Evolutionary conservation across 1,140 invertebrate genomes (phyloP), one percentile per base, ranked within the genome.

Genomic region (Tetramorium parvispinum): DNA sequence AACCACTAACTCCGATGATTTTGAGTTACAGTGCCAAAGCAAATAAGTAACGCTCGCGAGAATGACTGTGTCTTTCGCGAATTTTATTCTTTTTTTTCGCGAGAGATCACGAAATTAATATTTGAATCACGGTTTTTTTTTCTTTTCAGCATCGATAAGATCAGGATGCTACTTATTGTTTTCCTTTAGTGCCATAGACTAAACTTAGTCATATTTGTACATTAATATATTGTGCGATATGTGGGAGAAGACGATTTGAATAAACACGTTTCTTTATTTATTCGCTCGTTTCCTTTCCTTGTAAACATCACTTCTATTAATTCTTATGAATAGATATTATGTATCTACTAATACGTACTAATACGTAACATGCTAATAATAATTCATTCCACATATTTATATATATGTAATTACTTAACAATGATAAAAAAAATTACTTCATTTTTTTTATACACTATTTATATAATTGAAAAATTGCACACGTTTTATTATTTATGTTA

Each of bases 1-100:
- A 57, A 46, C 49, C 57, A 13, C 16, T 66, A 46, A 13, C 18
- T 32, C 73, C 40, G 27, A 49, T 55, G 40, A 61, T 90, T 92
- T 91, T 92, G 88, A 85, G 81, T 88, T 90, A 75, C 73, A 68
- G 71, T 93, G 91, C 92, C 91, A 93, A 93, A 92, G 82, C 49
- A 11, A 79, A 24, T 57, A 88, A 70, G 21, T 27, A 61, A 49
- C 68, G 40, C 27, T 59, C 32, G 27, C 65, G 13, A 79, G n/a
- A 63, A 59, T 65, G 32, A 73, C 76, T 57, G 18, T 16, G 6
- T 27, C 46, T 32, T 55, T 43, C 1, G 8, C 21, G 18, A 83
- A 18, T 70, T 70, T 37, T 51, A 61, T 46, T 87, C 6, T 87
- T 71, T 43, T 5, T 57, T 27, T 70, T 57, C 32, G 5, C 13